Evolutionary conservation across 1,140 invertebrate genomes (phyloP), one percentile per base, ranked within the genome.

Genomic region (Andricus grossulariae): DNA sequence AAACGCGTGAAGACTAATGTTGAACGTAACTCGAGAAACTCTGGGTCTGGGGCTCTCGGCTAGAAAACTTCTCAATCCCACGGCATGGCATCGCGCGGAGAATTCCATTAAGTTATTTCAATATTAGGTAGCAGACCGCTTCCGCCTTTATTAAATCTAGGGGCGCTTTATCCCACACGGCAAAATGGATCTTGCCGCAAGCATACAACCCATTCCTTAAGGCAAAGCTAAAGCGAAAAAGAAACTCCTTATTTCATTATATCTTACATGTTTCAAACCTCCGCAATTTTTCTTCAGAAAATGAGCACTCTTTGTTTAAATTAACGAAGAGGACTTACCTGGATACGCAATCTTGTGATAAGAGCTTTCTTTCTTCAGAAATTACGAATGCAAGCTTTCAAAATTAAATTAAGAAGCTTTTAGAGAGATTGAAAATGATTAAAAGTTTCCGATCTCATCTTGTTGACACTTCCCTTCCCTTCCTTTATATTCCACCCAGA

Each of bases 211-310:
- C 49, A 60, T 49, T 74, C 32, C 32, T 32, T 19, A 18, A 16
- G 50, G 15, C 32, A 39, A 54, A 39, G 77, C 77, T 51, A 54
- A 50, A 54, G 73, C 72, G 77, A 78, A 78, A 78, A 66, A 73
- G 71, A 73, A 75, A 74, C 76, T 55, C 76, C 79, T 75, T 78
- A 66, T 66, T 66, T 32, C 60, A 66, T 66, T 66, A 39, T 39
- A 25, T 39, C 13, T n/a, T n/a, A 66, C 60, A 66, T 66, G 32
- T 66, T 66, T 66, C 60, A 66, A 66, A 66, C n/a, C 13, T 7
- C 15, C 13, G 15, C n/a, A 66, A 2, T 66, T 66, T 66, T 39
- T 18, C 54, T 32, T 66, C 57, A 13, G 25, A 15, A 32, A 66
- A 66, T 25, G 60, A 66, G 60, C 32, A 45, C 32, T 16, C 32